Evolutionary conservation across 2,888 invertebrate species (phyloP).

Genomic region (Lathronympha strigana): DNA sequence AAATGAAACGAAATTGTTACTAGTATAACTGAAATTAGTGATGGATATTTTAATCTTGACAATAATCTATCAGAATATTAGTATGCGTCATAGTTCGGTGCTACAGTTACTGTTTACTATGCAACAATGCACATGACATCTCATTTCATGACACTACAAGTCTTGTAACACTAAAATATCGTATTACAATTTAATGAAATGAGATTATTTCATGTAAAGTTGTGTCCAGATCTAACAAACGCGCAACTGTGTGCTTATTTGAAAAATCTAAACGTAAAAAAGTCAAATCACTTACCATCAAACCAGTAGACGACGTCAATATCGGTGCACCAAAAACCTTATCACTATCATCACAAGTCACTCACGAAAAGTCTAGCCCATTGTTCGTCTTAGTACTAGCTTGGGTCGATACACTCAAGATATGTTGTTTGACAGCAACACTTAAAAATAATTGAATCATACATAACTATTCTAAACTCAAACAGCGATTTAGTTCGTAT

Average conservation of each 20-base stretch:
- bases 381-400: not conserved
- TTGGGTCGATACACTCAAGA: not conserved
- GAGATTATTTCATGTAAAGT: no score
- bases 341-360: slow-evolving; percentile 40
- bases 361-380: not conserved
- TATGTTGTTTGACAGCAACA: not conserved
- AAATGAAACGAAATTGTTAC: slow-evolving; percentile 19
- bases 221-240: no score
- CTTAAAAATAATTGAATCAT: not conserved
- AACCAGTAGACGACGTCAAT: slow-evolving; percentile 5
- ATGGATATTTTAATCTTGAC: slow-evolving; percentile 3
- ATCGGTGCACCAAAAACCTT: slow-evolving; percentile 29
- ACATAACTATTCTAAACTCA: not conserved
- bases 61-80: slow-evolving; percentile 13
- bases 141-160: not conserved
- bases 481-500: not conserved
- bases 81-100: not conserved
- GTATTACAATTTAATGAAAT: not conserved
- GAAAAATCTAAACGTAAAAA: no score
- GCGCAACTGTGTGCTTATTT: no score
- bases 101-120: slow-evolving; percentile 1
- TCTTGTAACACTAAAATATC: not conserved
- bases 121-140: not conserved
- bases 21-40: not conserved
- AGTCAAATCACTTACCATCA: slow-evolving; percentile 23